Conservation (phyloP, 2,113 vertebrate species). For the Aldabrachelys gigantea region DNA sequence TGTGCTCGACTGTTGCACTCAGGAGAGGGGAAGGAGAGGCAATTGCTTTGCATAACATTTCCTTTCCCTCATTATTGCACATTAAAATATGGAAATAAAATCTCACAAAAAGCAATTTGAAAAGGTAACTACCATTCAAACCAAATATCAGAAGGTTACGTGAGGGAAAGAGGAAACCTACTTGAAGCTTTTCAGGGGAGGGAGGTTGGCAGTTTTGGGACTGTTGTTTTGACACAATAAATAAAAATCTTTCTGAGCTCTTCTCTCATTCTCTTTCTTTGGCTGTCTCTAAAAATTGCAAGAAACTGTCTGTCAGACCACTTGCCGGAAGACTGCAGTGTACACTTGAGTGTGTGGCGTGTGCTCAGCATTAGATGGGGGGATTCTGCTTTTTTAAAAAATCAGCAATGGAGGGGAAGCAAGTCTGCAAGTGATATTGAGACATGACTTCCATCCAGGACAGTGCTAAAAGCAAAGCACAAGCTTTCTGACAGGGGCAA, state of each 20-base stretch:
- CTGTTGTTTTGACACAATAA: slow-evolving; percentile 46
- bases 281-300: slow-evolving; percentile 34
- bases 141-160: slow-evolving; percentile 56
- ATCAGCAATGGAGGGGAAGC: background rate
- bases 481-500: background rate
- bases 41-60: slow-evolving; percentile 51
- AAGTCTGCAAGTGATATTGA: background rate
- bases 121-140: slow-evolving; percentile 54
- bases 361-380: background rate
- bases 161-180: background rate
- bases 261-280: slow-evolving; percentile 29
- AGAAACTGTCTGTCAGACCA: slow-evolving; percentile 28
- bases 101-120: slow-evolving; percentile 45
- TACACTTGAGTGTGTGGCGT: rapidly evolving
- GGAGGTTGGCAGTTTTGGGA: background rate
- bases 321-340: background rate
- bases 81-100: slow-evolving; percentile 73
- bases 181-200: slow-evolving; percentile 21
- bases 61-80: slow-evolving; percentile 70
- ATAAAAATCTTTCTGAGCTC: slow-evolving; percentile 12
- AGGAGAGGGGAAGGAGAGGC: slow-evolving; percentile 55
- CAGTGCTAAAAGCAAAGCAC: background rate
- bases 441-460: background rate
- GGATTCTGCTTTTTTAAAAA: background rate
- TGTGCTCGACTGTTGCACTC: slow-evolving; percentile 66